Percentiles rank a stretch among this genome's conserved stretches.
These are phyloP conservation scores for Anguilla megastoma DNA, from an alignment of 2,797 vertebrate genomes.

Conservation along the genomic window DNA sequence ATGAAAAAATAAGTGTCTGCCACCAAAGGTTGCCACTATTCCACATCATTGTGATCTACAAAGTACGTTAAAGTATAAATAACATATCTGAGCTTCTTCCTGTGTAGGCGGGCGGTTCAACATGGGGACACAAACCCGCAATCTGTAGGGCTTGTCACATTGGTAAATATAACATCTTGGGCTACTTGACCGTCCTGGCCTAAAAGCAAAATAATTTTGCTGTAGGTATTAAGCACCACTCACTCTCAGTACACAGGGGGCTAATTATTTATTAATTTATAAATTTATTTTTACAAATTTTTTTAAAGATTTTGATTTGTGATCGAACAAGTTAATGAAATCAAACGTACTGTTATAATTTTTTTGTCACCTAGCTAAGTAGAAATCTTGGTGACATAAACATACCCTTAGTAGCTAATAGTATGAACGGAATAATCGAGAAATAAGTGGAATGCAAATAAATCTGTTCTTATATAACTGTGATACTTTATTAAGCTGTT, in stretches of 20 bases:
- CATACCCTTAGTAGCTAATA: too few relatives aligned
- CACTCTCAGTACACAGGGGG: not conserved
- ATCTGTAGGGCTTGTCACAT: not conserved
- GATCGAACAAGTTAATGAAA: not conserved
- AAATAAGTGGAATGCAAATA: too few relatives aligned
- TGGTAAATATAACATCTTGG: not conserved
- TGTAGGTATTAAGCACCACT: not conserved
- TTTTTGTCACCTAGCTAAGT: too few relatives aligned
- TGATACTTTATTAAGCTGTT: too few relatives aligned
- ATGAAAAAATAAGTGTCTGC: conserved; percentile 33
- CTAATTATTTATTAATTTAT: too few relatives aligned
- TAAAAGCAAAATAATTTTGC: not conserved
- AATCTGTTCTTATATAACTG: too few relatives aligned
- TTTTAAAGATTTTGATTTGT: too few relatives aligned
- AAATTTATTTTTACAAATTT: too few relatives aligned
- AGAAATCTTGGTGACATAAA: too few relatives aligned
- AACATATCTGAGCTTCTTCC: not conserved
- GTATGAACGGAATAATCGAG: too few relatives aligned
- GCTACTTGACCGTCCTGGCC: not conserved
- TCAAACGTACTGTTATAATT: too few relatives aligned
- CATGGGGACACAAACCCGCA: not conserved
- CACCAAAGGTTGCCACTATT: conserved; percentile 36
- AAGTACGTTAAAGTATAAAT: conserved; percentile 22
- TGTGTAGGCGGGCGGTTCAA: not conserved
- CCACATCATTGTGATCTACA: conserved; percentile 31